Percentiles rank a stretch among this genome's conserved stretches.
These are phyloP conservation scores for Hemistola chrysoprasaria DNA, from an alignment of 2,888 invertebrate genomes.

Conservation along the genomic window DNA sequence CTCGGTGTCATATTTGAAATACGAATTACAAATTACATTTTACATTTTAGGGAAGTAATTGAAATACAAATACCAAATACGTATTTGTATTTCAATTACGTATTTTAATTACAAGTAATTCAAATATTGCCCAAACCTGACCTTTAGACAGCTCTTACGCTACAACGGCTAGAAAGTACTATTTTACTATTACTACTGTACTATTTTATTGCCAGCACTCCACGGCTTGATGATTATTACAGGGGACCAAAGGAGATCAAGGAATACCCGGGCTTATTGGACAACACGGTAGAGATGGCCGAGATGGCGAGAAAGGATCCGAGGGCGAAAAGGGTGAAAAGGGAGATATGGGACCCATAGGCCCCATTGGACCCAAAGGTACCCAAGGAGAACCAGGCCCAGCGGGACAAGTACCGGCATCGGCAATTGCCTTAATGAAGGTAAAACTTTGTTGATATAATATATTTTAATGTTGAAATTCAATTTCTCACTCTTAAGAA, in stretches of 20 bases:
- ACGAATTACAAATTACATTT: too few species aligned
- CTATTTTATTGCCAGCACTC: too few species aligned
- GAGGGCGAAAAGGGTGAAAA: slow-evolving; percentile 84
- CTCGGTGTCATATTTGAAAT: too few species aligned
- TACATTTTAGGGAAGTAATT: too few species aligned
- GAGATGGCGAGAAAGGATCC: slow-evolving; percentile 76
- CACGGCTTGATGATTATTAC: too few species aligned
- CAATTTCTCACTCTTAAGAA: too few species aligned
- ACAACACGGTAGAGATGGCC: slow-evolving; percentile 23
- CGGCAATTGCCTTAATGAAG: slow-evolving; percentile 37
- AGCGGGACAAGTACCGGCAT: slow-evolving; percentile 38
- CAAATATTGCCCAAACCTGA: slow-evolving; percentile 27
- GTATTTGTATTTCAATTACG: slow-evolving; percentile 41
- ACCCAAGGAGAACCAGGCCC: slow-evolving; percentile 69
- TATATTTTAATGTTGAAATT: too few species aligned
- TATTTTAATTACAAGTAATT: slow-evolving; percentile 40
- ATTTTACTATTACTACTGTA: too few species aligned
- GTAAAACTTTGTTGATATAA: too few species aligned
- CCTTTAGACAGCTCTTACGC: too few species aligned
- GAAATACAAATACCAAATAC: slow-evolving; percentile 16
- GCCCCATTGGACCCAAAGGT: slow-evolving; percentile 78
- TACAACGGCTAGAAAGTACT: too few species aligned
- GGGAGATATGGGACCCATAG: slow-evolving; percentile 69
- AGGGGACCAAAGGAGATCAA: slow-evolving; percentile 87
- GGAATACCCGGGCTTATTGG: slow-evolving; percentile 69